Base-by-base conservation (phyloP, 2,888 invertebrate species). In the Rhagonycha fulva region DNA sequence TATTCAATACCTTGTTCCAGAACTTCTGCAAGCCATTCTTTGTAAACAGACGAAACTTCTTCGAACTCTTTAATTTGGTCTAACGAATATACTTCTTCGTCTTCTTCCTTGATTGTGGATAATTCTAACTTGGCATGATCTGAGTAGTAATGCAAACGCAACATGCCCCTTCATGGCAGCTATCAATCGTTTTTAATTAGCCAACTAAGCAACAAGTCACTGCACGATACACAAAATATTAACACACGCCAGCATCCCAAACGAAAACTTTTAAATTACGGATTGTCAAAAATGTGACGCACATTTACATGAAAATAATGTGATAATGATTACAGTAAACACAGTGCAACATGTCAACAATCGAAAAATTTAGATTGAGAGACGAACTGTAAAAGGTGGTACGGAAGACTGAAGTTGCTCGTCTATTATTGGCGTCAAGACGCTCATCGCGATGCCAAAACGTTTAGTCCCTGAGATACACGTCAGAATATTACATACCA, bases 1-100 rank as follows among this genome's bases (percentile, higher is more conserved):
- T 12, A 24, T 66, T 24, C 14, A 62, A 24, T 87, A 92, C 92
- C 92, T 93, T 90, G 89, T 83, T 90, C 90, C 69, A 95, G 90
- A 84, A 93, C 89, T 87, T 94, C 93, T 81, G 92, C 92, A 84
- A 95, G 91, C 89, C 93, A 93, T 84, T 93, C 92, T 88, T 93
- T 94, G 91, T 94, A 94, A 76, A 92, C 92, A 81, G 93, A 93
- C 82, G 94, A 93, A 82, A 94, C 91, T 80, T 92, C 91, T 86
- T 95, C 95, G 88, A 96, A 96, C 89, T 96, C 96, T 90, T 95
- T 95, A 89, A 95, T 96, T 87, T 95, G 93, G 87, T 95, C 95
- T 87, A 94, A 89, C 81, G 94, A 92, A 89, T 95, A 95, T 84
- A 94, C 94, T 47, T 47, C 47, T 77, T 91, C 91, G 90, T 86